Percentiles rank a stretch among this genome's conserved stretches.
Conservation (phyloP, 2,797 vertebrate genomes). For the Tangara arthus region DNA sequence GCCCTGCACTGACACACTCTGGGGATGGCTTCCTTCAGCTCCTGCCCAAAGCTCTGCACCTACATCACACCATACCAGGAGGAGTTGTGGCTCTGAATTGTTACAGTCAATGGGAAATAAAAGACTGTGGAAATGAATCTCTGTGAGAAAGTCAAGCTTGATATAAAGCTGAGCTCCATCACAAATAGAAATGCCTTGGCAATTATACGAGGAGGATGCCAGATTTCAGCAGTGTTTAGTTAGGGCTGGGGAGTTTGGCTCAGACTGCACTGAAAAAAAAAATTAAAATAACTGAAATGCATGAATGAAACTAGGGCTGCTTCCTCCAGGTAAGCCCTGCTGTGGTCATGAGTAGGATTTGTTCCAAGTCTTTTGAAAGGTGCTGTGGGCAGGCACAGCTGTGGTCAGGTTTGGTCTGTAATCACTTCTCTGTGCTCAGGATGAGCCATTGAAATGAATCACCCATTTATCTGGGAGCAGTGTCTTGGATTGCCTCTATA, state of each 20-base stretch:
- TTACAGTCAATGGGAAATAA: not conserved
- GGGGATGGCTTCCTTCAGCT: not conserved
- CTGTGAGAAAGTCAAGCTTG: not conserved
- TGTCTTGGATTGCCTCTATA: not conserved
- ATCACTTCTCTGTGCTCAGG: not conserved
- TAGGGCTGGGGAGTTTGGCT: not conserved
- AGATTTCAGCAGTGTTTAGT: not conserved
- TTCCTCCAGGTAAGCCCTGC: not conserved
- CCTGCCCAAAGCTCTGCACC: not conserved
- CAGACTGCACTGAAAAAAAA: not conserved
- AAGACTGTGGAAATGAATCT: not conserved
- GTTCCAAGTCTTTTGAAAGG: not conserved
- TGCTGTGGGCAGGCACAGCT: not conserved
- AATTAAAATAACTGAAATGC: not conserved
- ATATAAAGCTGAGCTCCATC: not conserved
- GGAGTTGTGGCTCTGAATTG: not conserved
- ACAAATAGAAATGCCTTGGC: not conserved
- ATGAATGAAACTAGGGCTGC: not conserved
- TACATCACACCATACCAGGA: fast-evolving
- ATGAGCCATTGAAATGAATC: not conserved
- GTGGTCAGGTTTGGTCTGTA: not conserved
- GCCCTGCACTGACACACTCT: not conserved
- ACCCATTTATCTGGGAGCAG: not conserved
- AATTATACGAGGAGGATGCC: not conserved
- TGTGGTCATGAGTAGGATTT: not conserved